phyloP scores from a whole-genome alignment of 2,797 vertebrate genomes.

The Chlorospingus flavigularis region DNA sequence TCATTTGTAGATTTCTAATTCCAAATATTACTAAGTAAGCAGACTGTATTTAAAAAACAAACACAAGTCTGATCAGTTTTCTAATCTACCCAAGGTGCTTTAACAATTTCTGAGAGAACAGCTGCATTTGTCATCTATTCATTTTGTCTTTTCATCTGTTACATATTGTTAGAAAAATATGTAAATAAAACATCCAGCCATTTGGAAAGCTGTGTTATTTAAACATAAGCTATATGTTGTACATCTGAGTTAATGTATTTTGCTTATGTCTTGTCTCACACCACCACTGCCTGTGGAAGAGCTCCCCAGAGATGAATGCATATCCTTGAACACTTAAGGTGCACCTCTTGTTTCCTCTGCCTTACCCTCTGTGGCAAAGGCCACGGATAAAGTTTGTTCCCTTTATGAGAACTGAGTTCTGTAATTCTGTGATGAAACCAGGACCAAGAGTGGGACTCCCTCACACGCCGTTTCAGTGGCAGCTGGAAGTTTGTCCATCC shows the following conservation, averaged over 20 bases:
- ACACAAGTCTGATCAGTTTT: neutral
- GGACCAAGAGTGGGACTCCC: neutral
- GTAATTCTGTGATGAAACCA: neutral
- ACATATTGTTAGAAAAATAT: neutral
- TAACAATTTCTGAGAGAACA: constrained; percentile 17
- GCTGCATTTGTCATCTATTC: constrained; percentile 3
- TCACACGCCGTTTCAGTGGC: neutral
- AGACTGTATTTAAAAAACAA: neutral
- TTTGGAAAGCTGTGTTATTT: neutral
- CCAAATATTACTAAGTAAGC: neutral
- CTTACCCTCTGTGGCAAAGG: neutral
- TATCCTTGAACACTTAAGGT: neutral
- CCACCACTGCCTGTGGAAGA: neutral
- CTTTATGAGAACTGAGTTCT: neutral
- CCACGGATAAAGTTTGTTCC: neutral
- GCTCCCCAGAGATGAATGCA: neutral
- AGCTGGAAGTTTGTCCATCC: neutral
- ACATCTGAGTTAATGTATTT: neutral
- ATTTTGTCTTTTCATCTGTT: neutral
- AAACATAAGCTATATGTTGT: neutral
- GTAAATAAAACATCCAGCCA: neutral
- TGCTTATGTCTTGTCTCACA: neutral
- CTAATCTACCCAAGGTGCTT: neutral
- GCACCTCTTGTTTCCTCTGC: neutral
- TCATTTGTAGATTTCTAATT: neutral